A percentile compares a stretch with the other conserved stretches of the same genome.
Evolutionary conservation across 2,113 vertebrate genomes (phyloP).

Genomic region (Natator depressus): DNA sequence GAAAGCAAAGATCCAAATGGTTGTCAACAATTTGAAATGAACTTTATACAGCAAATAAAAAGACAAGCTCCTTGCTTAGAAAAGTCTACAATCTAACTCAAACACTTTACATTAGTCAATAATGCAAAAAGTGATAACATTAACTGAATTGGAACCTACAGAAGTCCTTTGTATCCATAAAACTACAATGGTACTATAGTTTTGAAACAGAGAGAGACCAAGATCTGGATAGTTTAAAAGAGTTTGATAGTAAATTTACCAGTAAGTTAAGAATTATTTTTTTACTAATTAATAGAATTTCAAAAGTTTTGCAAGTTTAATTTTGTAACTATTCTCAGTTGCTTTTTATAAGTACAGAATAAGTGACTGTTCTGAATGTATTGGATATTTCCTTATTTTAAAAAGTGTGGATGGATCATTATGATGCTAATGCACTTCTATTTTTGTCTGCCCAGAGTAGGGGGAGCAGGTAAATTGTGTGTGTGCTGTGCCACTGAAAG

Average conservation of each 20-base stretch:
- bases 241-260: neutral
- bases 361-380: neutral
- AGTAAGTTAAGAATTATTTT: neutral
- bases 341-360: neutral
- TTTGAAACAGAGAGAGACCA: neutral
- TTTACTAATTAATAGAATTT: neutral
- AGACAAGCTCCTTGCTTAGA: neutral
- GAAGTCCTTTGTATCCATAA: neutral
- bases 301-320: neutral
- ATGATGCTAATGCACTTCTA: neutral
- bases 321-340: neutral
- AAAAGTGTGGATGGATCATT: neutral
- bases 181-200: neutral
- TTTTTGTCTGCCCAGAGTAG: neutral
- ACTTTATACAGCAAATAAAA: neutral
- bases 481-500: neutral
- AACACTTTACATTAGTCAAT: neutral
- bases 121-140: rapidly evolving
- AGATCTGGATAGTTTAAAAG: neutral
- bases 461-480: neutral
- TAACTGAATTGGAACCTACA: neutral
- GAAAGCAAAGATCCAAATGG: neutral
- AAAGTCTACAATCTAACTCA: neutral
- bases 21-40: slow-evolving; percentile 6
- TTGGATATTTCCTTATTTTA: neutral